Base-by-base conservation (phyloP, 2,888 invertebrate species). In the Agrilus biguttatus region DNA sequence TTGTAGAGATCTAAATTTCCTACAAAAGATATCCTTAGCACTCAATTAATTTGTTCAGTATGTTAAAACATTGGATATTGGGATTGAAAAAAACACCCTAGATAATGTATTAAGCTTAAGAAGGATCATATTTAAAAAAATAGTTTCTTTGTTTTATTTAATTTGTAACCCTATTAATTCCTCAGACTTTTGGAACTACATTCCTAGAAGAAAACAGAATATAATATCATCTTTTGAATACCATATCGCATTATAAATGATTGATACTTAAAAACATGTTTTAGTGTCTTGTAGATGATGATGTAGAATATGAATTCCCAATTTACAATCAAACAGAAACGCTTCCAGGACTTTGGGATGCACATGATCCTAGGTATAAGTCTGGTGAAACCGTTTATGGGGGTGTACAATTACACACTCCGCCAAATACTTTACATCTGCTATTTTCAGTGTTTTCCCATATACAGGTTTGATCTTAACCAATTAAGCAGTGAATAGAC, bases 241-340 rank as follows among this genome's bases (percentile, higher is more conserved):
- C n/a, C n/a, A 28, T n/a, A 36, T 8, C 12, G 19, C 37, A 41
- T 14, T 17, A 23, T 39, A 17, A 17, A 17, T 17, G 2, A 32
- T 32, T 35, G 21, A 21, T 5, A 5, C 5, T 21, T 21, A 21
- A 21, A 21, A 21, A 21, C 21, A 4, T 10, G 8, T 47, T 64
- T 63, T 63, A 77, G 71, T 80, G 78, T 60, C 80, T 81, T 53
- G 74, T 76, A 32, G 80, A 80, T 45, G 80, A 76, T 3, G 82
- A 83, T 54, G 66, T 78, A 12, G 81, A 83, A 54, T 84, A 78
- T 59, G 84, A 85, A 64, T 82, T 85, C 57, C 83, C 84, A 0
- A 77, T 80, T 53, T 77, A 81, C 57, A 77, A 77, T 58, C 70
- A 78, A 48, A 72, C 76, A 5, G 80, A 80, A 60, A 74, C 77